Percentiles rank a stretch among this genome's conserved stretches.
These are phyloP conservation scores for Neosilurus mollespiculum DNA, from an alignment of 2,797 vertebrate species.

Conservation along the genomic window DNA sequence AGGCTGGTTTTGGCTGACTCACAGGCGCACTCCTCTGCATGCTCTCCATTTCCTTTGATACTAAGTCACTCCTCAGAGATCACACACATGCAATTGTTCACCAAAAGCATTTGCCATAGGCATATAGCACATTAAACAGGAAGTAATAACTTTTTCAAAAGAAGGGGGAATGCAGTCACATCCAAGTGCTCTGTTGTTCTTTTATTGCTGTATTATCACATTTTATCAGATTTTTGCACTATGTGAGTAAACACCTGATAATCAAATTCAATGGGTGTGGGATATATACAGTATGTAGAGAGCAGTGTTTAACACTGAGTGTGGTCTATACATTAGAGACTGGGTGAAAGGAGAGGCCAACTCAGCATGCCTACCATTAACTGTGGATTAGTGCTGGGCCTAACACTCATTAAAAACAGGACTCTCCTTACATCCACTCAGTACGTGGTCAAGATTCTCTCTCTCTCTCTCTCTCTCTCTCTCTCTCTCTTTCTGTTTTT, in stretches of 20 bases:
- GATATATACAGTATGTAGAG: constrained; percentile 10
- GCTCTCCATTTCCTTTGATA: constrained; percentile 42
- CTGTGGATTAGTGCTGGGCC: constrained; percentile 70
- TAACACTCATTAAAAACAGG: constrained; percentile 65
- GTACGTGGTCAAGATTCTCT: constrained; percentile 53
- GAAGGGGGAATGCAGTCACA: constrained; percentile 19
- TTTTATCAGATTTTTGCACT: constrained; percentile 36
- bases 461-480: neutral
- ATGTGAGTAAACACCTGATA: constrained; percentile 30
- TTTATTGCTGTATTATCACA: constrained; percentile 28
- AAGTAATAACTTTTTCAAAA: constrained; percentile 36
- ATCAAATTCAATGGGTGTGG: constrained; percentile 1
- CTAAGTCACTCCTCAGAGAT: constrained; percentile 52
- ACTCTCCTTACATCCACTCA: constrained; percentile 65
- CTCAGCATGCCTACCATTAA: constrained; percentile 67
- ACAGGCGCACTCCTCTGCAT: constrained; percentile 29
- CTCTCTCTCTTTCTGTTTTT: neutral
- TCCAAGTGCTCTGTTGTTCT: constrained; percentile 17
- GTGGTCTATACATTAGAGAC: constrained; percentile 43
- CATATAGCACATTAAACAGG: constrained; percentile 33
- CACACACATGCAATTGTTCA: constrained; percentile 43
- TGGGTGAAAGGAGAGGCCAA: constrained; percentile 52
- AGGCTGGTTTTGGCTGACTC: constrained; percentile 34
- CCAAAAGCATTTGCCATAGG: constrained; percentile 12
- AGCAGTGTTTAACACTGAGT: constrained; percentile 38